phyloP scores from a whole-genome alignment of 2,797 vertebrate genomes.

The Clarias pachynema region DNA sequence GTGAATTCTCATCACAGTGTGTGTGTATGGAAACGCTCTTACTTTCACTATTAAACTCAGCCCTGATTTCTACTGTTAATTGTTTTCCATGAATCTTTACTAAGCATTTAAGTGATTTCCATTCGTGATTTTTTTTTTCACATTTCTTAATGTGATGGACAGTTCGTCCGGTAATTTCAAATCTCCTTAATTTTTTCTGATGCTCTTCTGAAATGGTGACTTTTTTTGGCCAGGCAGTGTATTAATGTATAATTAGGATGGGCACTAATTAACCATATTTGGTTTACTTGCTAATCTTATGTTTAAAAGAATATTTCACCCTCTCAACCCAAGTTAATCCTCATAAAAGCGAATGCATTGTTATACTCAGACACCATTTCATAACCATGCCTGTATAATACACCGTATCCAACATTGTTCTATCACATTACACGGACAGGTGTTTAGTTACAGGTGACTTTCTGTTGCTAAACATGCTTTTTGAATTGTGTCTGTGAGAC shows the following conservation, averaged over 20 bases:
- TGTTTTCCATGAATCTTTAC: no score
- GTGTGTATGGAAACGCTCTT: no score
- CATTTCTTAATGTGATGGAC: no score
- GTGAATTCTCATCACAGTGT: no score
- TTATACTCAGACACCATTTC: neutral
- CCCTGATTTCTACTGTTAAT: no score
- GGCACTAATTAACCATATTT: neutral
- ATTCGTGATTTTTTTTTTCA: no score
- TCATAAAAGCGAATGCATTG: neutral
- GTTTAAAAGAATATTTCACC: neutral
- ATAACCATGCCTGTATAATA: neutral
- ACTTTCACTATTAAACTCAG: no score
- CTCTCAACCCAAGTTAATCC: neutral
- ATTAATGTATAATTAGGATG: neutral
- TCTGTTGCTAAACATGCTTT: constrained; percentile 26
- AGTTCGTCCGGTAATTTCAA: no score
- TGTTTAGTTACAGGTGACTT: constrained; percentile 40
- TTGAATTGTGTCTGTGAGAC: constrained; percentile 5
- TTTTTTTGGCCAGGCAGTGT: neutral
- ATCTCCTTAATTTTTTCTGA: no score
- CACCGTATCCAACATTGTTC: neutral
- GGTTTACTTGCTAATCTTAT: neutral
- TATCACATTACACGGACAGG: neutral
- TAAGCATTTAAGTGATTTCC: no score
- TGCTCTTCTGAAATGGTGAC: no score